These are phyloP conservation scores for Dinoponera quadriceps DNA, from an alignment of 1,140 invertebrate species.

Conservation along the genomic window DNA sequence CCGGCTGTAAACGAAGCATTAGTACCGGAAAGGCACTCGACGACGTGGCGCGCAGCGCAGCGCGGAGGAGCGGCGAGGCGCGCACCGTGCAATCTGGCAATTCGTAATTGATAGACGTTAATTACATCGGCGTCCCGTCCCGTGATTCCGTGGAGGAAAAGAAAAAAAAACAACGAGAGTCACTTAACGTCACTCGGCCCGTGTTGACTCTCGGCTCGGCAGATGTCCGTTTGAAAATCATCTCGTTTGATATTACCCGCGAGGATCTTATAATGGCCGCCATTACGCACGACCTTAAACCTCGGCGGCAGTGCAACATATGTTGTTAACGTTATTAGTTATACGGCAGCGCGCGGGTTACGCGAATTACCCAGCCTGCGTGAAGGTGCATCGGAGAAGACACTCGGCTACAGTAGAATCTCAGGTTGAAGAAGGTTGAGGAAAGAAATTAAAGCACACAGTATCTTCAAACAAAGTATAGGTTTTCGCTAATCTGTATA, in stretches of 20 bases:
- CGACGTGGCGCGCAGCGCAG: conserved; percentile 21
- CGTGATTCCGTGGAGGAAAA: conserved; percentile 36
- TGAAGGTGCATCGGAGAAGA: neutral
- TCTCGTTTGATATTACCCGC: conserved; percentile 56
- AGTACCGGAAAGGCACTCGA: conserved; percentile 47
- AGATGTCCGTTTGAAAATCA: conserved; percentile 51
- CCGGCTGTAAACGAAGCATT: conserved; percentile 48
- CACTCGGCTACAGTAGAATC: too few relatives aligned
- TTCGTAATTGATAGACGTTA: conserved; percentile 59
- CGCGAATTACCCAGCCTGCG: neutral
- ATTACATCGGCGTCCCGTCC: conserved; percentile 37
- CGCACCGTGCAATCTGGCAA: conserved; percentile 50
- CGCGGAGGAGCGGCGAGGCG: too few relatives aligned
- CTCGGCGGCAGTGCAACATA: conserved; percentile 7
- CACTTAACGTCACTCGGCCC: conserved; percentile 53
- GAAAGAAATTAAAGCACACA: too few relatives aligned
- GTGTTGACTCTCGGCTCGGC: conserved; percentile 21
- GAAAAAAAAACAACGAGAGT: conserved; percentile 26
- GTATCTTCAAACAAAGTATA: too few relatives aligned
- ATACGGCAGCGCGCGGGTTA: conserved; percentile 28
- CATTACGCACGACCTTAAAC: conserved; percentile 49
- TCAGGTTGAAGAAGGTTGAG: too few relatives aligned
- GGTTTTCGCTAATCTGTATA: too few relatives aligned
- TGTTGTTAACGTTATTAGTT: conserved; percentile 49
- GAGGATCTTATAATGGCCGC: conserved; percentile 43